A percentile compares a stretch with the other conserved stretches of the same genome.
phyloP scores from a whole-genome alignment of 1,140 invertebrate genomes.

The Ceratoteleas bidentatus region DNA sequence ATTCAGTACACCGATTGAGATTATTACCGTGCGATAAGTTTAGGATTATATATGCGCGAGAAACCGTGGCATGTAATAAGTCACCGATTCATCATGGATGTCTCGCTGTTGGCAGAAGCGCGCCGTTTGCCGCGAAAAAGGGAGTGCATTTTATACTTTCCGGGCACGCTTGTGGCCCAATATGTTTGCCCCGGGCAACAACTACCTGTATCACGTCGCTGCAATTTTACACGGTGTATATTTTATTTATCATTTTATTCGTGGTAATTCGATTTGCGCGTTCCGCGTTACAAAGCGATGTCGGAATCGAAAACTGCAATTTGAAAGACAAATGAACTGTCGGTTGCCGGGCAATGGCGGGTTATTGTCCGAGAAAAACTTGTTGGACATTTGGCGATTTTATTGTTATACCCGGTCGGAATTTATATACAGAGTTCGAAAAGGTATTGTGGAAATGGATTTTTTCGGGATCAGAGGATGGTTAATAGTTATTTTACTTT shows the following conservation, averaged over 20 bases:
- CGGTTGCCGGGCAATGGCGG: neutral
- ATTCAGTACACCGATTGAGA: too few species aligned
- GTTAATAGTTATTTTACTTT: too few species aligned
- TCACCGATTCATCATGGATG: constrained; percentile 53
- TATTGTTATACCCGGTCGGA: too few species aligned
- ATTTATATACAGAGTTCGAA: too few species aligned
- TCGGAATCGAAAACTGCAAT: constrained; percentile 15
- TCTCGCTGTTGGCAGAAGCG: constrained; percentile 29
- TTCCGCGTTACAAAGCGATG: constrained; percentile 7
- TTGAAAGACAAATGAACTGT: constrained; percentile 1
- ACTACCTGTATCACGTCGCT: constrained; percentile 64
- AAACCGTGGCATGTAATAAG: constrained; percentile 48
- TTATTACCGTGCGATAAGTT: constrained; percentile 56
- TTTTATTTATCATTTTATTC: constrained; percentile 56
- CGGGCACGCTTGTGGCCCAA: constrained; percentile 62
- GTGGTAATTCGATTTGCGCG: constrained; percentile 26
- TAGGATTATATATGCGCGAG: constrained; percentile 53
- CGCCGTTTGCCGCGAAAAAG: constrained; percentile 28
- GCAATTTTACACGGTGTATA: constrained; percentile 66
- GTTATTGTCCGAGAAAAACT: too few species aligned
- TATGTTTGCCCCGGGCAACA: constrained; percentile 63
- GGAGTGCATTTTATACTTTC: constrained; percentile 64
- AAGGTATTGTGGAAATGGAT: too few species aligned
- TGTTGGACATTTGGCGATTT: too few species aligned
- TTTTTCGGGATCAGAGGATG: too few species aligned